These are phyloP conservation scores for Creontiades dilutus DNA, from an alignment of 2,888 invertebrate genomes.

Conservation along the genomic window DNA sequence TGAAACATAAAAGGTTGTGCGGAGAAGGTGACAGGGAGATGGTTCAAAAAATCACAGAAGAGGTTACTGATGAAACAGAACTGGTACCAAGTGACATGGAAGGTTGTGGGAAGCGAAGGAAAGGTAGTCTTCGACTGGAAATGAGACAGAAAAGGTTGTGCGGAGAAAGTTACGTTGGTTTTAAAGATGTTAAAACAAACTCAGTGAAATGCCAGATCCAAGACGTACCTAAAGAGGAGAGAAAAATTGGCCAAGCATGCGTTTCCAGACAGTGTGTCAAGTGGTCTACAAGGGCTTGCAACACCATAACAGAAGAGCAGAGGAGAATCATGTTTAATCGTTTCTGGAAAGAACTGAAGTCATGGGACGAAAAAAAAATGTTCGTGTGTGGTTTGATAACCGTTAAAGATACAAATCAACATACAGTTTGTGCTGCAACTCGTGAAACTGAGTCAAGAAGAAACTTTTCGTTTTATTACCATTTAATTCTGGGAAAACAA, in stretches of 20 bases:
- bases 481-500: slow-evolving; percentile 17
- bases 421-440: neutral
- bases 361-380: slow-evolving; percentile 43
- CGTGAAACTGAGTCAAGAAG: slow-evolving; percentile 40
- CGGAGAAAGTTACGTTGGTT: slow-evolving; percentile 31
- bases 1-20: neutral
- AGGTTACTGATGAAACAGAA: slow-evolving; percentile 31
- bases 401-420: slow-evolving; percentile 29
- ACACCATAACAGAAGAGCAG: slow-evolving; percentile 27
- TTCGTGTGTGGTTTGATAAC: slow-evolving; percentile 31
- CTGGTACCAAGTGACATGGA: neutral
- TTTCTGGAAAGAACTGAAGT: slow-evolving; percentile 47
- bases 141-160: too few relatives aligned
- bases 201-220: slow-evolving; percentile 24
- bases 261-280: slow-evolving; percentile 24
- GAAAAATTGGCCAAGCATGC: slow-evolving; percentile 32
- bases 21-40: neutral
- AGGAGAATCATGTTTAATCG: slow-evolving; percentile 42
- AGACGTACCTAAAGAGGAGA: slow-evolving; percentile 12
- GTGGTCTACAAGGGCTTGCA: slow-evolving; percentile 43
- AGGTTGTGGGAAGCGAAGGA: neutral
- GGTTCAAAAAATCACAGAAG: slow-evolving; percentile 2
- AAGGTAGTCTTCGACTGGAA: too few relatives aligned
- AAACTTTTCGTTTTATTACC: neutral
- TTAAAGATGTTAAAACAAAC: slow-evolving; percentile 28